phyloP scores from a whole-genome alignment of 2,888 invertebrate species.

The Drosophila melanosoma region DNA sequence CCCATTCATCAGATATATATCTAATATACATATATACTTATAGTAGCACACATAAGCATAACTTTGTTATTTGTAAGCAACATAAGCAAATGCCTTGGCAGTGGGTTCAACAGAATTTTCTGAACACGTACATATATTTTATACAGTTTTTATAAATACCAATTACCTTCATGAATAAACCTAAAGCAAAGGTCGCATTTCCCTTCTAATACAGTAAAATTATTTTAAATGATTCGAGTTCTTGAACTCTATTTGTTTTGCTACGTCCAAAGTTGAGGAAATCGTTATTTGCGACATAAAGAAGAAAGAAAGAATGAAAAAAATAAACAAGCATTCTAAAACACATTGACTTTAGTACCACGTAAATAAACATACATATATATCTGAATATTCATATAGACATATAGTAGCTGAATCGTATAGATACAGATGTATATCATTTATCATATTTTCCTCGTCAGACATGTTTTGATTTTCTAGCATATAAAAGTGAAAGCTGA shows the following conservation, averaged over 20 bases:
- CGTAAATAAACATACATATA: constrained; percentile 26
- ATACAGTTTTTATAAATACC: constrained; percentile 52
- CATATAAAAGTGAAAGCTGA: constrained; percentile 32
- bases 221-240: constrained; percentile 6
- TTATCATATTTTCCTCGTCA: constrained; percentile 47
- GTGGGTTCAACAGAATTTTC: constrained; percentile 62
- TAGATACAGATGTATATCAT: constrained; percentile 44
- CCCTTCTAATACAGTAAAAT: constrained; percentile 5
- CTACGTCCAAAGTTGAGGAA: constrained; percentile 5
- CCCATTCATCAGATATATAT: constrained; percentile 37
- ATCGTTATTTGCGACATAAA: constrained; percentile 36
- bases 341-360: constrained; percentile 37
- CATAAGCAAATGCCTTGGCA: constrained; percentile 48
- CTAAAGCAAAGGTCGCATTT: constrained; percentile 8
- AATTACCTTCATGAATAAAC: constrained; percentile 16
- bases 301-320: not conserved
- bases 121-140: constrained; percentile 42
- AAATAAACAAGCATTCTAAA: constrained; percentile 23
- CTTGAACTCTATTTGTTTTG: constrained; percentile 13
- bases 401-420: constrained; percentile 66
- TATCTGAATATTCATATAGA: constrained; percentile 48
- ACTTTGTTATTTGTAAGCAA: constrained; percentile 53
- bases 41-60: constrained; percentile 38
- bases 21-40: constrained; percentile 37
- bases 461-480: constrained; percentile 56